Evolutionary conservation across 2,797 vertebrate genomes (phyloP).

Genomic region (Philypnodon macrostomus): DNA sequence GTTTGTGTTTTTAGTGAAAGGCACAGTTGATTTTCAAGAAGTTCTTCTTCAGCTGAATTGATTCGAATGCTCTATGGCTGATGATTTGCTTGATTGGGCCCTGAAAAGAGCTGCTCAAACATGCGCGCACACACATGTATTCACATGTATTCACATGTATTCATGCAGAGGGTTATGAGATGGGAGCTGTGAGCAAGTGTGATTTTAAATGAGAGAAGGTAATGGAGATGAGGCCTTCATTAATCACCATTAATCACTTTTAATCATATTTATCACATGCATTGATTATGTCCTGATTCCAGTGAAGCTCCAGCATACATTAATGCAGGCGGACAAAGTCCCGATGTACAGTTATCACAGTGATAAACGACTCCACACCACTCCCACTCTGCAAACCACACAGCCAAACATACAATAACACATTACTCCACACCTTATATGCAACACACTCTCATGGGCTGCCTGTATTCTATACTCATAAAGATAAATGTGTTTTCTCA

Average conservation of each 20-base stretch:
- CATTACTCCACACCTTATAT: constrained; percentile 50
- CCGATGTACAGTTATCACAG: constrained; percentile 69
- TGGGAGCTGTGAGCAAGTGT: constrained; percentile 51
- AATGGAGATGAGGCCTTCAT: constrained; percentile 72
- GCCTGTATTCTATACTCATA: constrained; percentile 40
- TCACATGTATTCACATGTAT: too few species aligned
- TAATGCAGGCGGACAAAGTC: constrained; percentile 73
- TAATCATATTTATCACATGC: constrained; percentile 81
- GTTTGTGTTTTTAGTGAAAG: constrained; percentile 72
- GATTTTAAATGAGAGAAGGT: constrained; percentile 72
- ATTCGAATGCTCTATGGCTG: constrained; percentile 67
- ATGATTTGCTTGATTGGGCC: constrained; percentile 73
- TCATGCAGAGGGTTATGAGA: constrained; percentile 39
- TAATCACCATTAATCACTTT: constrained; percentile 77
- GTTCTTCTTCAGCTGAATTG: constrained; percentile 70
- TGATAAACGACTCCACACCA: constrained; percentile 66
- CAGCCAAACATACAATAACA: constrained; percentile 39
- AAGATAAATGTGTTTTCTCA: constrained; percentile 75
- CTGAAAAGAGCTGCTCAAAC: constrained; percentile 45
- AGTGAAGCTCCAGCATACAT: constrained; percentile 64
- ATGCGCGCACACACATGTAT: constrained; percentile 4
- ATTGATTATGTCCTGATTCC: constrained; percentile 79
- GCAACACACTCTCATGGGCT: constrained; percentile 35
- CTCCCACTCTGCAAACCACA: constrained; percentile 35
- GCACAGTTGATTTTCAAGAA: constrained; percentile 72